These are phyloP conservation scores for Napeogenes sylphis DNA, from an alignment of 2,888 invertebrate genomes.

Conservation along the genomic window DNA sequence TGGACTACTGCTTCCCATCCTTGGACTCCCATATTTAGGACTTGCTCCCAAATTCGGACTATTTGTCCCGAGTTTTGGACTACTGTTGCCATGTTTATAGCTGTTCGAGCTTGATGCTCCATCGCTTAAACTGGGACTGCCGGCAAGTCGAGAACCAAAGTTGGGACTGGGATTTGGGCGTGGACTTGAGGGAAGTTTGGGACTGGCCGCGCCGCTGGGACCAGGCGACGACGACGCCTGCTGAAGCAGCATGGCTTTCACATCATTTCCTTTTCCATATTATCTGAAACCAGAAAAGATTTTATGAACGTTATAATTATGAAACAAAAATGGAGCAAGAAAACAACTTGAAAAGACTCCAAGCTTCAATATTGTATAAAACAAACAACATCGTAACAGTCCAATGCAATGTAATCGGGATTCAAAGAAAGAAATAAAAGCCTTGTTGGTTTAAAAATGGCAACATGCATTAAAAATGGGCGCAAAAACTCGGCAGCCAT, in stretches of 20 bases:
- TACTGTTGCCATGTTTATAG: constrained; percentile 46
- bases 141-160: constrained; percentile 46
- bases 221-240: constrained; percentile 72
- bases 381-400: constrained; percentile 9
- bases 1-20: constrained; percentile 69
- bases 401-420: constrained; percentile 9
- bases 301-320: too few relatives aligned
- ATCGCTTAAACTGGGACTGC: constrained; percentile 57
- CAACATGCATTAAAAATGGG: constrained; percentile 71
- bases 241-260: constrained; percentile 73
- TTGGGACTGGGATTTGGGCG: constrained; percentile 53
- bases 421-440: constrained; percentile 22
- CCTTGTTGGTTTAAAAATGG: constrained; percentile 48
- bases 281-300: constrained; percentile 48
- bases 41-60: constrained; percentile 59
- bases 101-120: constrained; percentile 52
- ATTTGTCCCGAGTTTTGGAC: constrained; percentile 46
- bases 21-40: constrained; percentile 60
- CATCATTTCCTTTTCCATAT: constrained; percentile 61
- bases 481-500: constrained; percentile 58
- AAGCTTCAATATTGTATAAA: not conserved
- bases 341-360: not conserved
- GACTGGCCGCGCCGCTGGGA: constrained; percentile 73
- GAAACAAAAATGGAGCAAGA: not conserved
- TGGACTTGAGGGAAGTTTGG: constrained; percentile 57